phyloP scores from a whole-genome alignment of 2,113 vertebrate species.

The Merops nubicus region DNA sequence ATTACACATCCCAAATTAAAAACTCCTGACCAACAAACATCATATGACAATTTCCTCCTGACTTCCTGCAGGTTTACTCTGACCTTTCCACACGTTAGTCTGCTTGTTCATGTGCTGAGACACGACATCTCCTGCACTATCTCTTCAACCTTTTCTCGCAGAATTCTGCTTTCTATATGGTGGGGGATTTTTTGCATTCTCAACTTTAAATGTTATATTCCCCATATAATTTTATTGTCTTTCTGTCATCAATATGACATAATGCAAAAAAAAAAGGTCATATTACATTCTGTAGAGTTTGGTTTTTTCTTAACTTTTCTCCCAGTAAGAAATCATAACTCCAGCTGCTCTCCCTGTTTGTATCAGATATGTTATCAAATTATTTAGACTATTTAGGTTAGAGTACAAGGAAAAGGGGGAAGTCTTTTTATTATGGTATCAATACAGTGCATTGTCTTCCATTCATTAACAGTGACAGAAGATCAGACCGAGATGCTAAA shows the following conservation, averaged over 20 bases:
- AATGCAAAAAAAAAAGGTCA: background rate
- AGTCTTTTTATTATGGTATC: background rate
- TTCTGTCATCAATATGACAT: background rate
- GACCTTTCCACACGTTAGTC: background rate
- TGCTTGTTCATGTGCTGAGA: background rate
- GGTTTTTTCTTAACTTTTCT: background rate
- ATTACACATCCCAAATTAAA: background rate
- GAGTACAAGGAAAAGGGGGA: rapidly evolving
- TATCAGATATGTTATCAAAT: background rate
- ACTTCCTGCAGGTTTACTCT: background rate
- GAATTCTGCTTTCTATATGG: background rate
- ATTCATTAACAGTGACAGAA: background rate
- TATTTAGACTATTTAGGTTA: background rate
- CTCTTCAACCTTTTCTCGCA: background rate
- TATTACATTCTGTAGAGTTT: background rate
- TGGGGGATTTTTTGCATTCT: background rate
- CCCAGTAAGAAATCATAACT: background rate
- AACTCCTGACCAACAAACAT: background rate
- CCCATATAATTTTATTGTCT: background rate
- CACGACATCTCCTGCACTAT: background rate
- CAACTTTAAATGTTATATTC: background rate
- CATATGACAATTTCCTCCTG: background rate
- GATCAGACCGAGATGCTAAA: background rate
- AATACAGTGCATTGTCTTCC: background rate
- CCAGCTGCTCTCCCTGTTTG: background rate